Conservation (phyloP, 2,113 vertebrate species). For the Sminthopsis crassicaudata region DNA sequence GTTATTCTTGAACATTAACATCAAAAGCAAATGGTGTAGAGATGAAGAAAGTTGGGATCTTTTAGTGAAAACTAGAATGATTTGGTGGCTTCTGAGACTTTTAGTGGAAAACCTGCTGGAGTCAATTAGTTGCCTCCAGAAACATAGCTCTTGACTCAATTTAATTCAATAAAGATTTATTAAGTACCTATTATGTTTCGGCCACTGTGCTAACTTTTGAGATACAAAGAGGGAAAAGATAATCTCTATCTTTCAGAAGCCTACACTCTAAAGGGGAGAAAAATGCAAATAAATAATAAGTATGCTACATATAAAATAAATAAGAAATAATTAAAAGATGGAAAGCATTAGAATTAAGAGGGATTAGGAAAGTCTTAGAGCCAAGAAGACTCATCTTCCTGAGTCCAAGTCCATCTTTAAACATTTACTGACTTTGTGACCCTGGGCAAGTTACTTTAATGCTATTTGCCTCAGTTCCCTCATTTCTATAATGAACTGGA, state of each 20-base stretch:
- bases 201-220: background rate
- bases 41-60: background rate
- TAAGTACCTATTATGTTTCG: background rate
- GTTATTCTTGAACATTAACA: background rate
- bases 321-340: background rate
- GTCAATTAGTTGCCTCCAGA: background rate
- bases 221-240: background rate
- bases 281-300: background rate
- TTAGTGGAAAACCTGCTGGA: background rate
- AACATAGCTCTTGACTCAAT: background rate
- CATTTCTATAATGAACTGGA: background rate
- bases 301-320: background rate
- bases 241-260: background rate
- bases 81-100: background rate
- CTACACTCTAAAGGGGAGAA: background rate
- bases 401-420: background rate
- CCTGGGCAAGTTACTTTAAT: background rate
- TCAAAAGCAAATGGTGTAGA: background rate
- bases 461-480: background rate
- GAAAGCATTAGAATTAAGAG: background rate
- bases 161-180: background rate
- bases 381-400: background rate
- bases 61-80: background rate
- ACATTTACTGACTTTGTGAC: background rate
- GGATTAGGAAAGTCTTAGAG: background rate